These are phyloP conservation scores for Calidris pygmaea DNA, from an alignment of 2,113 vertebrate genomes.

Conservation along the genomic window DNA sequence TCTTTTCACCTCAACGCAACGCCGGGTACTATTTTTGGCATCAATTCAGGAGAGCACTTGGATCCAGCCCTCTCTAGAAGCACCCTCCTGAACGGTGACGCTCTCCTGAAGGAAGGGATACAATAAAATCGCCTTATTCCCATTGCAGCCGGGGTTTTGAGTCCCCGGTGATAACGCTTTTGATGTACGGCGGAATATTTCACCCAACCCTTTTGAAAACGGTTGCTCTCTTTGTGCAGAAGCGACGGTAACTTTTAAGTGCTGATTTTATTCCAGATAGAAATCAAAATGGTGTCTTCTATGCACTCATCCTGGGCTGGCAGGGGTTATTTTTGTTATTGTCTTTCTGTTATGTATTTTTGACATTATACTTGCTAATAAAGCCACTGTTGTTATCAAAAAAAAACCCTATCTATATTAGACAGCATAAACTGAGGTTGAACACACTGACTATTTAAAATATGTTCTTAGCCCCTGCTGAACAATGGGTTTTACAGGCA, in stretches of 20 bases:
- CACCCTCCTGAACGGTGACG: background rate
- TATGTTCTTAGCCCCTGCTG: background rate
- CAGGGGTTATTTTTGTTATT: too few relatives aligned
- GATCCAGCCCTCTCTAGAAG: background rate
- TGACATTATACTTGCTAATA: background rate
- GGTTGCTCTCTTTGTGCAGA: background rate
- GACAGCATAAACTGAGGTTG: background rate
- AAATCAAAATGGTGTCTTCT: background rate
- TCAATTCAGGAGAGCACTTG: background rate
- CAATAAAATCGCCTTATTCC: background rate
- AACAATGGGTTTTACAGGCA: background rate
- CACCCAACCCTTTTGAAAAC: background rate
- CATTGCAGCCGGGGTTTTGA: background rate
- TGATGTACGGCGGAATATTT: fast-evolving
- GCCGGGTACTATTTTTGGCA: background rate
- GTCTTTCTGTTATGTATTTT: background rate
- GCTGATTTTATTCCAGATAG: background rate
- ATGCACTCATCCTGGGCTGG: background rate
- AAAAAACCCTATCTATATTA: background rate
- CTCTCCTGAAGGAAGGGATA: background rate
- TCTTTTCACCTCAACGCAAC: background rate
- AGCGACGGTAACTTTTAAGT: fast-evolving
- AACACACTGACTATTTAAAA: background rate
- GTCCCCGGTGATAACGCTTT: background rate
- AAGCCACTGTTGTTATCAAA: background rate